Evolutionary conservation across 2,888 invertebrate genomes (phyloP).

Genomic region (Drosophila picticornis): DNA sequence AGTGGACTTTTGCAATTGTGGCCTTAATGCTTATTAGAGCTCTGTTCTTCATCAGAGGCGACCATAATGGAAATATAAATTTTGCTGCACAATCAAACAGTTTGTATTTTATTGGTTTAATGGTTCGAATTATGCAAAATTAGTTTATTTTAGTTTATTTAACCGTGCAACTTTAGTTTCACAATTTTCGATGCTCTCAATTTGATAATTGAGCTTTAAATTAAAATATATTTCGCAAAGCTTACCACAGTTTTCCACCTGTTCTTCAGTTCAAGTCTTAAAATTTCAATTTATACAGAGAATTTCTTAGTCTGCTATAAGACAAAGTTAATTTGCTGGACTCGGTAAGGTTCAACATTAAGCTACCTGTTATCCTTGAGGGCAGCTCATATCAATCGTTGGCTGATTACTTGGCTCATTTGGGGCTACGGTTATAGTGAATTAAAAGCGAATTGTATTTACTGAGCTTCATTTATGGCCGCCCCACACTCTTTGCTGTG

Average conservation of each 20-base stretch:
- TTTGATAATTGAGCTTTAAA: neutral
- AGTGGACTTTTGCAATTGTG: slow-evolving; percentile 7
- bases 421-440: slow-evolving; percentile 29
- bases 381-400: slow-evolving; percentile 15
- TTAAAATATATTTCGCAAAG: no score
- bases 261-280: no score
- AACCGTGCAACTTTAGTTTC: neutral
- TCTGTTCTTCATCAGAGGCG: neutral
- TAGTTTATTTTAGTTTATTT: neutral
- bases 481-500: neutral
- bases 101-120: neutral
- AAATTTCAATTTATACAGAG: no score
- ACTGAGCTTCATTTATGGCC: slow-evolving; percentile 11
- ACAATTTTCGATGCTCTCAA: neutral
- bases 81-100: neutral
- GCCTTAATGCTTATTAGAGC: neutral
- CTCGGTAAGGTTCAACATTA: neutral
- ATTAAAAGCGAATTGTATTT: slow-evolving; percentile 66
- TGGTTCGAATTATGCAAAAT: neutral
- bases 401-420: slow-evolving; percentile 32
- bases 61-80: neutral
- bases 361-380: neutral
- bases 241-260: no score
- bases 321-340: neutral
- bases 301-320: neutral